Percentiles rank a stretch among this genome's conserved stretches.
Conservation (phyloP, 2,113 vertebrate genomes). For the Tylochromis polylepis region DNA sequence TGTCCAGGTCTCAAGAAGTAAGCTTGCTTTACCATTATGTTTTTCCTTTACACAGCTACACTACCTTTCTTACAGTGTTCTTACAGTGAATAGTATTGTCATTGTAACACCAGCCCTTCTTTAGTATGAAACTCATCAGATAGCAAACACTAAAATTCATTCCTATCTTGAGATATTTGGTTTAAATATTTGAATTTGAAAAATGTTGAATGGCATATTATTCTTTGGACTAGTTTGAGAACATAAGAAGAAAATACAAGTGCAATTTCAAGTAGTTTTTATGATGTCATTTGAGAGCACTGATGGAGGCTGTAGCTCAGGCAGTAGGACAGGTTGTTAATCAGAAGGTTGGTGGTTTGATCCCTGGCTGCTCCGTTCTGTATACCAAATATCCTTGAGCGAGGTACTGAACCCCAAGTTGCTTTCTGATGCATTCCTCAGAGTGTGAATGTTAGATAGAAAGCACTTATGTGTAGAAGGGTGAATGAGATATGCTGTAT, state of each 20-base stretch:
- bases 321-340: neutral
- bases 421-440: neutral
- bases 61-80: too few relatives aligned
- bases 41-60: neutral
- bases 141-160: too few relatives aligned
- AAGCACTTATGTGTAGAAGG: neutral
- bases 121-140: neutral
- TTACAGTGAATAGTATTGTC: neutral
- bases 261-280: neutral
- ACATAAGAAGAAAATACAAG: neutral
- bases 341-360: neutral
- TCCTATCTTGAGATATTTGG: neutral
- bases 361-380: neutral
- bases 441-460: neutral
- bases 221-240: neutral
- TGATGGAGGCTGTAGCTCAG: neutral
- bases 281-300: neutral
- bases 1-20: constrained; percentile 96
- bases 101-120: neutral
- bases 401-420: neutral
- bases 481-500: neutral
- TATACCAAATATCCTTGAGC: neutral
- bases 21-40: constrained; percentile 48
- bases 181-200: neutral
- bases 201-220: neutral